Conservation (phyloP, 2,797 vertebrate genomes). For the Myoxocephalus aenaeus region DNA sequence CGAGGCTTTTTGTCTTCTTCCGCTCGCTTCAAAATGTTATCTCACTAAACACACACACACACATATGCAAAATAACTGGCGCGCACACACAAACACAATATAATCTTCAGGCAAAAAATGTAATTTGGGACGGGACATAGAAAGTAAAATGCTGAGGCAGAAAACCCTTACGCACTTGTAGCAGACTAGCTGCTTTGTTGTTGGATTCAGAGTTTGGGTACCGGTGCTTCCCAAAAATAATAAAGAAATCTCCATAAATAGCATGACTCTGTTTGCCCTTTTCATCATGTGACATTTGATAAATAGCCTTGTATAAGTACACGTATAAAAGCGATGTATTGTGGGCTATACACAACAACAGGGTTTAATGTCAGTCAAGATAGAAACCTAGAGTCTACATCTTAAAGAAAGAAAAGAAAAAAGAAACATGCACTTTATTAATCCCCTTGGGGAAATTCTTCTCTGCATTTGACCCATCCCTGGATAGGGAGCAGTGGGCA, state of each 20-base stretch:
- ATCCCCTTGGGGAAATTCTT: no score
- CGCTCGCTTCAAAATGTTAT: constrained; percentile 49
- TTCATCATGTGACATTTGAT: constrained; percentile 12
- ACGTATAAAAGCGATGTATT: background rate
- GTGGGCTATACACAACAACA: background rate
- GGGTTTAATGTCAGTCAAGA: background rate
- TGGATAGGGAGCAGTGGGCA: no score
- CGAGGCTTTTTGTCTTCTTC: constrained; percentile 52
- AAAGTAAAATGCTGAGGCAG: constrained; percentile 52
- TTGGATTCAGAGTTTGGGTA: constrained; percentile 2
- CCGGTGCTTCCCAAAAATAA: background rate
- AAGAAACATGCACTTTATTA: no score
- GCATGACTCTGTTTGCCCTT: background rate
- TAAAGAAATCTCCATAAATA: constrained; percentile 14
- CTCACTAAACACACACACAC: constrained; percentile 45
- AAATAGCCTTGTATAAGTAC: background rate
- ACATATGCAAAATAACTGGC: constrained; percentile 30
- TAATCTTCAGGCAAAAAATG: constrained; percentile 49
- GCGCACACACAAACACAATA: constrained; percentile 11
- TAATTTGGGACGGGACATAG: constrained; percentile 37
- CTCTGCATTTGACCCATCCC: no score
- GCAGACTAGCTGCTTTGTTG: constrained; percentile 27
- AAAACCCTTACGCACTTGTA: constrained; percentile 25
- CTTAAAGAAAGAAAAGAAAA: no score
- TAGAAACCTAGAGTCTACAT: background rate